Base-by-base conservation (phyloP, 2,113 vertebrate species). In the Megaceryle torquata region DNA sequence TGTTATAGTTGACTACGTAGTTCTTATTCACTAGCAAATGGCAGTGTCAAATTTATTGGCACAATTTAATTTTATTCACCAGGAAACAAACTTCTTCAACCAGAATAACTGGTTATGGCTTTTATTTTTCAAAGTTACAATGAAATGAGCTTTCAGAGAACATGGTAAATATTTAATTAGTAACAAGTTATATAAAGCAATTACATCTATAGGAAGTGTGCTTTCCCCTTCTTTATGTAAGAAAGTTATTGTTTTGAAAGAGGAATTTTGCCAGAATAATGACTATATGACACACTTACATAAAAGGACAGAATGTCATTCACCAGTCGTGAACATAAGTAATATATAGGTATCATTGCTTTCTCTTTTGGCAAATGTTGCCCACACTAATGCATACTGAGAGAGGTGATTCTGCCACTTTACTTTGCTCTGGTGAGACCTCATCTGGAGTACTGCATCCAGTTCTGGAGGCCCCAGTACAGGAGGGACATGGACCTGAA, bases 91-190 rank as follows among this genome's bases (percentile, higher is more conserved):
- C 61, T 78, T 61, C 76, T 82, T 86, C 63, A 95, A 86, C 72
- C 44, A 79, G 94, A 93, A 92, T 86, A 89, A 95, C 91, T 80
- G 83, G 86, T 70, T 72, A 28, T 26, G 41, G 39, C 48, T 82
- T 81, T 59, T 75, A 77, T 82, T 91, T 94, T 88, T 88, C 44
- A 82, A 85, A 91, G 72, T 71, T 68, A 60, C n/a, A 65, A 44
- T 91, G 61, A 86, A 96, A n/a, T 24, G 16, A 22, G 29, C 13
- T 92, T 90, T 90, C 83, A 94, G 89, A 88, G 48, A 86, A 33
- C 16, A 88, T 81, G 96, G 85, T 94, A 96, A 94, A 97, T 95
- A 92, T 97, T 96, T 95, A 74, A 90, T 90, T 84, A 84, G 44
- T 22, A 63, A 33, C 43, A 74, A 81, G 81, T 93, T 96, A 76